Base-by-base conservation (phyloP, 1,140 invertebrate species). In the Trachymyrmex septentrionalis region DNA sequence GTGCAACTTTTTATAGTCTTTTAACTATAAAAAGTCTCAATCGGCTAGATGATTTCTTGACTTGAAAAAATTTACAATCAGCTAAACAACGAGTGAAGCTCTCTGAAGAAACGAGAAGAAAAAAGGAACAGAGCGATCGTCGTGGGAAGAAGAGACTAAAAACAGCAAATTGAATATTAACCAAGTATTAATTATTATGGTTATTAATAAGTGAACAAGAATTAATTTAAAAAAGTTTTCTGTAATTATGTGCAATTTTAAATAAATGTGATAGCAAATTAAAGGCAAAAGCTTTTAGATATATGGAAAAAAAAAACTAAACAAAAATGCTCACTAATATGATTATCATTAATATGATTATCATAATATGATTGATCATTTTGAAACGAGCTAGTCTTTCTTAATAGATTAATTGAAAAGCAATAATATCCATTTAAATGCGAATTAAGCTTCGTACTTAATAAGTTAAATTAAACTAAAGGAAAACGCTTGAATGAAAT, bases 61-160 rank as follows among this genome's bases (percentile, higher is more conserved):
- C 9, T 34, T 80, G 53, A 85, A 85, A 63, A 21, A 64, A 69
- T 21, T 55, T 7, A 44, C 38, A 10, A 44, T 44, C 53, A 55
- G 9, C 38, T n/a, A 50, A 88, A 75, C 73, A 64, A 48, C 81
- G 19, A 73, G 55, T 55, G 27, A 50, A 86, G 9, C 21, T 57
- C 21, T 21, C 3, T 16, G 24, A 55, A 66, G 30, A 53, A 34
- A 21, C 6, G 48, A 0, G 6, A 44, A 57, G 12, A 44, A 0
- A 21, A 57, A 14, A 24, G 57, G 27, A 12, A n/a, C 27, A 21
- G 44, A 53, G 9, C 2, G 19, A 66, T 78, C 24, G 2, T 66
- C 27, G 30, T 16, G 21, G 19, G 14, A 63, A 10, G 24, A 59
- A n/a, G 44, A 21, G 19, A 38, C 16, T 24, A n/a, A 2, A 64